Evolutionary conservation across 2,888 invertebrate genomes (phyloP), one percentile per base, ranked within the genome.

Genomic region (Strigamia transsilvanica): DNA sequence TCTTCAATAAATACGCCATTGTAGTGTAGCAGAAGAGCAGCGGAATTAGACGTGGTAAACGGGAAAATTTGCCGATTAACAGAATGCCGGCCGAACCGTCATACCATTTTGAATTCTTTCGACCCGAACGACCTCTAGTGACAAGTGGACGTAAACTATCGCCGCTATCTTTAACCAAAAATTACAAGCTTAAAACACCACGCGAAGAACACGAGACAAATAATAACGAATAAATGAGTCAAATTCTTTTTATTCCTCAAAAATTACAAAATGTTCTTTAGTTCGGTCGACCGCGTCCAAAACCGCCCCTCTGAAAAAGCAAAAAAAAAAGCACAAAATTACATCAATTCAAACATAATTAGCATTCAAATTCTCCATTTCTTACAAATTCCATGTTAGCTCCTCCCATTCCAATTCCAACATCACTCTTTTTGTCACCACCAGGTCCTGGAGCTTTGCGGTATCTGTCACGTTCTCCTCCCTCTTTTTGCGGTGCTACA

Each of bases 351-450:
- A 81, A 21, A 61, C 27, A 3, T 38, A 32, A 81, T 32, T 18
- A n/a, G 23, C 3, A 1, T 27, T 27, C 41, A 83, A 80, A 41
- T 32, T 32, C 7, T 38, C 6, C 38, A 10, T 79, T 79, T 56
- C 91, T 91, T 87, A 91, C 91, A 90, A 97, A 98, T 92, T 98
- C 97, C 87, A 98, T 92, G 89, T 94, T 94, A 80, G 87, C 86
- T 85, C 93, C 94, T 15, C 61, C 61, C 83, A 95, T 93, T 85
- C 98, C 99, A 86, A 97, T 95, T 85, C 98, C 99, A 86, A 97
- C 98, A 89, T 99, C 99, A 84, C 95, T 94, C 89, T 97, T 97
- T 90, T 99, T 99, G 89, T 99, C 98, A 82, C 91, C 91, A 18
- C 90, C 90, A 80, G 87, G 86, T 66, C 83, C 83, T 13, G 82